Base-by-base conservation (phyloP, 2,888 invertebrate species). In the Diaperis boleti region DNA sequence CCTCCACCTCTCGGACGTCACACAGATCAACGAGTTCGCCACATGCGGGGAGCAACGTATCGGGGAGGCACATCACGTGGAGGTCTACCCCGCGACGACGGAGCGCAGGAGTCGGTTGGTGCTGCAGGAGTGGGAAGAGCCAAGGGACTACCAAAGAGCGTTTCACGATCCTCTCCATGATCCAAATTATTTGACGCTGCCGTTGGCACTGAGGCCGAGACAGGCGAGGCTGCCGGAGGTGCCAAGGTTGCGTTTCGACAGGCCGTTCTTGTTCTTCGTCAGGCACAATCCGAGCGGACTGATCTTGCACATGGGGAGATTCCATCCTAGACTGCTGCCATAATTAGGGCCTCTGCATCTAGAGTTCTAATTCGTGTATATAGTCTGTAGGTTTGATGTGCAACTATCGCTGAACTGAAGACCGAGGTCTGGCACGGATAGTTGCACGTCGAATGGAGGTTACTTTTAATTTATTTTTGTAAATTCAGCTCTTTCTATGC, bases 271-370 rank as follows among this genome's bases (percentile, higher is more conserved):
- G 17, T 95, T 92, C 80, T 91, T 94, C 72, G 92, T 95, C 8
- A 86, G 95, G 76, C 95, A 95, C 81, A 95, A 95, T 81, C 95
- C 94, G 1, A 91, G 94, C n/a, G 95, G 95, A 64, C 87, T 95
- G 83, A 92, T 95, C 74, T 83, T 95, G 50, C 92, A 92, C 78
- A 92, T 94, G 85, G 95, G 95, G 35, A 86, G 94, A 77, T 94
- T 92, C 83, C 94, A 92, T 81, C 94, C 92, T 35, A 88, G 91
- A 82, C 86, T 92, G 77, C 82, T 92, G 81, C 92, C 92, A 79
- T 92, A 84, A 85, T 45, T 63, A 26, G 26, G 26, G 6, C n/a
- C n/a, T n/a, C n/a, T n/a, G n/a, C 7, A 22, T 33, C n/a, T 35
- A 4, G 18, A 39, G 17, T 31, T 50, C 55, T 59, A 62, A 64